A percentile compares a stretch with the other conserved stretches of the same genome.
phyloP scores from a whole-genome alignment of 37 sponge, comb jelly and placozoan species.

The Aphrocallistes beatrix region DNA sequence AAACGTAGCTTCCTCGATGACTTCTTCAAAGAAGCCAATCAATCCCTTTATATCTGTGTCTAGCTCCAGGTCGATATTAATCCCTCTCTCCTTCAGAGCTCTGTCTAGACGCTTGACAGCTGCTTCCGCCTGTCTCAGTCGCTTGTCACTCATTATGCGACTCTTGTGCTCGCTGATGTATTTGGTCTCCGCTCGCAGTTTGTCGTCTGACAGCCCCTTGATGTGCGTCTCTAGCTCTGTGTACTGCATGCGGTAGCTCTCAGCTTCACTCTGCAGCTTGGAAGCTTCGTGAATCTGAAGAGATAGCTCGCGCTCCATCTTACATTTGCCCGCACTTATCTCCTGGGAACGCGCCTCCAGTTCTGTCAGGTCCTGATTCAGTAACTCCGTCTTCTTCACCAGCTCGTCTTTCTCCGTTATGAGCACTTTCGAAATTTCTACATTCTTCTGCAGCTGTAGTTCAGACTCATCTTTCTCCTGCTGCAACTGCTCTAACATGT shows the following conservation, averaged over 20 bases:
- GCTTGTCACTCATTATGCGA: conserved; percentile 66
- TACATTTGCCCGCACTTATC: background rate
- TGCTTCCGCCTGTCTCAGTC: conserved; percentile 79
- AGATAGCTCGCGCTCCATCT: background rate
- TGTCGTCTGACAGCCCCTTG: background rate
- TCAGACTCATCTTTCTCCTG: background rate
- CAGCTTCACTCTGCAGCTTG: background rate
- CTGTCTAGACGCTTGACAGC: conserved; percentile 84
- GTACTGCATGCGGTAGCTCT: conserved; percentile 9
- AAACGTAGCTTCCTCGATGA: conserved; percentile 68
- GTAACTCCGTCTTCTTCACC: background rate
- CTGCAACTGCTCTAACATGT: background rate
- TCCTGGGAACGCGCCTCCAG: background rate
- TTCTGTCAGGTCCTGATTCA: background rate
- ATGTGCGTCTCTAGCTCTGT: background rate
- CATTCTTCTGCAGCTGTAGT: background rate
- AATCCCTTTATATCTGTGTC: conserved; percentile 87
- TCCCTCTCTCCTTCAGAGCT: conserved; percentile 84
- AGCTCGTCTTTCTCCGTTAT: background rate
- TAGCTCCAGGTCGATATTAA: conserved; percentile 78
- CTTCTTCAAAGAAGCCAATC: conserved; percentile 90
- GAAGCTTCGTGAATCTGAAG: background rate
- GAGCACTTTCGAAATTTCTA: background rate
- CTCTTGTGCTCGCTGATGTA: conserved; percentile 56
- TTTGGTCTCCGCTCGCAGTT: conserved; percentile 32